These are phyloP conservation scores for Tethya wilhelma DNA, from an alignment of 37 sponge, comb jelly and placozoan species.

Conservation along the genomic window DNA sequence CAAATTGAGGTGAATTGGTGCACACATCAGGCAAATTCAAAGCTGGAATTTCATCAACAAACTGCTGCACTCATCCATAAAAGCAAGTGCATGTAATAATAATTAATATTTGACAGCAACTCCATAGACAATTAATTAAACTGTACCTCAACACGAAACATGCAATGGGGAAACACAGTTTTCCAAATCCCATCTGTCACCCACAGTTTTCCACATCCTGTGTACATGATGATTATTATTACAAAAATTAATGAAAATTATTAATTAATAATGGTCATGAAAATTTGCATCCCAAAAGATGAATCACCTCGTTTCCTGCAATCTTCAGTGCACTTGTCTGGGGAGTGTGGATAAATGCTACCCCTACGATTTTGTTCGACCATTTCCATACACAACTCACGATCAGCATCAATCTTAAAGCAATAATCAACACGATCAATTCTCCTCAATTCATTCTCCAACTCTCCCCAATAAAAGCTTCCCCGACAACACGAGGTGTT, in stretches of 20 bases:
- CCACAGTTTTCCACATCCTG: conserved; percentile 65
- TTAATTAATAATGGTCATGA: too few species aligned
- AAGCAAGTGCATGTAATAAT: neutral
- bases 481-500: conserved; percentile 12
- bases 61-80: conserved; percentile 18
- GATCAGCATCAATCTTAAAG: conserved; percentile 24
- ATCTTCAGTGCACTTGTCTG: conserved; percentile 16
- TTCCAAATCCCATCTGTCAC: conserved; percentile 69
- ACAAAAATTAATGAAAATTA: too few species aligned
- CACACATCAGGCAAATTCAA: conserved; percentile 49
- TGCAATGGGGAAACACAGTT: conserved; percentile 53
- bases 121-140: neutral
- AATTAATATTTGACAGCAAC: too few species aligned
- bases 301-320: conserved; percentile 50
- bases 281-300: neutral
- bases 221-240: too few species aligned
- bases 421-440: neutral
- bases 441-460: conserved; percentile 35
- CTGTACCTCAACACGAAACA: conserved; percentile 45
- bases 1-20: conserved; percentile 18
- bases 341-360: conserved; percentile 25
- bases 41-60: conserved; percentile 33
- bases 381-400: conserved; percentile 30
- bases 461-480: conserved; percentile 29
- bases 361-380: conserved; percentile 2